A percentile compares a stretch with the other conserved stretches of the same genome.
These are phyloP conservation scores for Notechis scutatus DNA, from an alignment of 2,113 vertebrate species.

Conservation along the genomic window DNA sequence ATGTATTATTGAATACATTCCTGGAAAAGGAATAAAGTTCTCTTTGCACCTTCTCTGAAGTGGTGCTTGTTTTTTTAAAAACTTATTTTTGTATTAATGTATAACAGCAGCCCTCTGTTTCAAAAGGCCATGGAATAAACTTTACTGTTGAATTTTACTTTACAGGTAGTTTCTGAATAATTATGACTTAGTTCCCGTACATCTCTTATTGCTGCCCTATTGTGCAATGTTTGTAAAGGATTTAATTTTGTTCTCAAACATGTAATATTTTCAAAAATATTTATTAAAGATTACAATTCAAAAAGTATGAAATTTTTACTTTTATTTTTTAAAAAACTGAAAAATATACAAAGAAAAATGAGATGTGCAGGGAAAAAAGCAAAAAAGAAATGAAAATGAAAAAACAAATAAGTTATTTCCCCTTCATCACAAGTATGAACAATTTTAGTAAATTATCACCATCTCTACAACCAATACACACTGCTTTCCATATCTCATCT, in stretches of 20 bases:
- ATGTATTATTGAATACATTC: neutral
- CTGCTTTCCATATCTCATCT: neutral
- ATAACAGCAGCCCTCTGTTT: neutral
- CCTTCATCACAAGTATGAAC: neutral
- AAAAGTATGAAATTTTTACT: neutral
- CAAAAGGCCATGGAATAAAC: neutral
- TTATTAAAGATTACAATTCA: neutral
- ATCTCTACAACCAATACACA: neutral
- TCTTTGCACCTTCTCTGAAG: neutral
- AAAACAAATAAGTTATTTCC: neutral
- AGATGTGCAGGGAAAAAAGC: neutral
- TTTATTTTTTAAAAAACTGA: neutral
- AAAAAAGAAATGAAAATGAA: neutral
- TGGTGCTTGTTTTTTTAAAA: neutral
- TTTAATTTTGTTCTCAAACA: neutral
- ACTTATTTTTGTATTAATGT: neutral
- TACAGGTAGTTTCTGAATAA: neutral
- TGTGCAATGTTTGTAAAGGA: neutral
- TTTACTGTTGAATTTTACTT: neutral
- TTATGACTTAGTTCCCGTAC: neutral
- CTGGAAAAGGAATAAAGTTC: neutral
- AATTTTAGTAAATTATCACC: neutral
- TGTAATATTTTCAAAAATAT: neutral
- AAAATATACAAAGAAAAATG: neutral
- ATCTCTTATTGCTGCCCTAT: neutral